Evolutionary conservation across 2,797 vertebrate genomes (phyloP), one percentile per base, ranked within the genome.

Genomic region (Tenualosa thibaudeaui): DNA sequence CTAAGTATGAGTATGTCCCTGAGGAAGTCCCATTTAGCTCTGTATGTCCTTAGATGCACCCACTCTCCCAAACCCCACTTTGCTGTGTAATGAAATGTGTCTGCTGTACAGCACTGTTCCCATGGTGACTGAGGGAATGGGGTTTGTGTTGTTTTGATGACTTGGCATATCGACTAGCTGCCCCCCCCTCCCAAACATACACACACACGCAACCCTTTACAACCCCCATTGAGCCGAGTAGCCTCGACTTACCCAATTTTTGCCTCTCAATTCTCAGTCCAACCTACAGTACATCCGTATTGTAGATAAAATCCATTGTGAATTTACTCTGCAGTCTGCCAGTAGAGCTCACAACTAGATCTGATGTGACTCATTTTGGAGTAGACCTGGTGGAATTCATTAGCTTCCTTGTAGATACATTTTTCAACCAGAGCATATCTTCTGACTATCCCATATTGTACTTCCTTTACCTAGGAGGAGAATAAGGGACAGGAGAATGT

Each of bases 401-500:
- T 19, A 71, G 26, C 37, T 75, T 19, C 7, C 71, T 46, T 46
- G 71, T 19, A 78, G 71, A 37, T 15, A 37, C 1, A 71, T 0
- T 3, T 46, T 75, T 46, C 40, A 22, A 43, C 40, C 40, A 46
- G 40, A 46, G 37, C 71, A 46, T 40, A 46, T 40, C 68, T 40
- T 86, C 85, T 89, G 53, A 89, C 81, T 82, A 51, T 85, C 68
- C 68, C 15, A 22, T 78, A 78, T 78, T 78, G 56, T 88, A 81
- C 86, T 87, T 82, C 87, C 87, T 88, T 50, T 86, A 85, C 93
- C 94, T 92, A 96, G 96, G 94, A 95, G 93, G 91, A 94, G 89
- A 93, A 94, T 92, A 91, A 91, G 94, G 90, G 94, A 95, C 89
- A 93, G 93, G 93, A 93, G 93, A 92, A 92, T 94, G 91, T 89